Base-by-base conservation (phyloP, 1,140 invertebrate genomes). In the Panulirus ornatus region DNA sequence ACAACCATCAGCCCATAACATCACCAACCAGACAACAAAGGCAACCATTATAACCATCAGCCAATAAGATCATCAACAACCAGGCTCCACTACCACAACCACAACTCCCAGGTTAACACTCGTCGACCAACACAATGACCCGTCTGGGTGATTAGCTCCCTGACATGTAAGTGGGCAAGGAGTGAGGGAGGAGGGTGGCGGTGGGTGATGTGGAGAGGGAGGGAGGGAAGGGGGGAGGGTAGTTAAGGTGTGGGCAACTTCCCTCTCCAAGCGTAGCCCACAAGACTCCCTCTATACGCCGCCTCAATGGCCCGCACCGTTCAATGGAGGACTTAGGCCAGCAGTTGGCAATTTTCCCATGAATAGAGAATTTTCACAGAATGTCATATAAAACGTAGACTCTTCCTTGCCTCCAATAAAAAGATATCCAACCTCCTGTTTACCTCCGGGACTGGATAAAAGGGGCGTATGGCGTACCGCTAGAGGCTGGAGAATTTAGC, bases 311-410 rank as follows among this genome's bases (percentile, higher is more conserved):
- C 30, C 58, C 51, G 38, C 38, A 36, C 22, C 75, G 27, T 40
- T 88, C 75, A 88, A 88, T 88, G 85, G 76, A 79, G 58, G 76
- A 30, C 87, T 82, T 88, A 88, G 63, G 87, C 66, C 27, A 42
- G 19, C 87, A 88, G 87, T 88, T 88, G 87, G 87, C 87, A 88
- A 88, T 82, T 54, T 82, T 88, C 87, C 87, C 87, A 88, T 81
- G 78, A 88, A 73, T 82, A 54, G 78, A 40, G 42, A 88, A 83
- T 88, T 81, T 88, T 88, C 76, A 71, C 76, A 81, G 66, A 88
- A 63, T 73, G 76, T 36, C 79, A 88, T 88, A 88, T 82, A 88
- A 82, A 88, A 88, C 76, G 76, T 81, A 88, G 87, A 44, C 87
- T 82, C 78, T 83, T 73, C 54, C 42, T 73, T 71, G 76, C 63